These are phyloP conservation scores for Allobates femoralis DNA, from an alignment of 2,797 vertebrate species.

Conservation along the genomic window DNA sequence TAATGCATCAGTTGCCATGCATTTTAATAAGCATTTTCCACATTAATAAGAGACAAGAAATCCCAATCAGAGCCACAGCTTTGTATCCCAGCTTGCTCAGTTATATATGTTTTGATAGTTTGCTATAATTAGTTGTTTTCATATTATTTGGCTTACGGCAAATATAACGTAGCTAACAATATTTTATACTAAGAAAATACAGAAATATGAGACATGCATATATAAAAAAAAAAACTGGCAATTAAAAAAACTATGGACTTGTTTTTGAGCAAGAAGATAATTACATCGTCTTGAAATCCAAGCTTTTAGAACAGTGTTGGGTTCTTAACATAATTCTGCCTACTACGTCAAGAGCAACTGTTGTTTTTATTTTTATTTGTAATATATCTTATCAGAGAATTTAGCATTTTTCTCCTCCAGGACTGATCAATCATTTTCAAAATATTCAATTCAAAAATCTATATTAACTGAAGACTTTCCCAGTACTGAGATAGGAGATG, in stretches of 20 bases:
- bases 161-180: constrained; percentile 2
- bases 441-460: too few relatives aligned
- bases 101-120: constrained; percentile 38
- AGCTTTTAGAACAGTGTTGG: neutral
- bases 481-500: too few relatives aligned
- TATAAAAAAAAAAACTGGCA: neutral
- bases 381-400: too few relatives aligned
- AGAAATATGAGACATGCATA: neutral
- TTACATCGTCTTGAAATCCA: neutral
- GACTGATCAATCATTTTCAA: too few relatives aligned
- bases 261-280: neutral
- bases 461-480: too few relatives aligned
- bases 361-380: too few relatives aligned
- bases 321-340: neutral
- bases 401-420: too few relatives aligned
- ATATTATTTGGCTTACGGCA: constrained; percentile 29
- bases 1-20: constrained; percentile 18
- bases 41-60: constrained; percentile 29
- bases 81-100: neutral
- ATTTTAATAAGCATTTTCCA: constrained; percentile 49
- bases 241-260: neutral
- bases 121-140: constrained; percentile 40
- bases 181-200: constrained; percentile 9
- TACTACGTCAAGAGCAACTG: neutral
- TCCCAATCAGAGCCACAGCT: neutral